These are phyloP conservation scores for Vanacampus margaritifer DNA, from an alignment of 2,113 vertebrate species.

Conservation along the genomic window DNA sequence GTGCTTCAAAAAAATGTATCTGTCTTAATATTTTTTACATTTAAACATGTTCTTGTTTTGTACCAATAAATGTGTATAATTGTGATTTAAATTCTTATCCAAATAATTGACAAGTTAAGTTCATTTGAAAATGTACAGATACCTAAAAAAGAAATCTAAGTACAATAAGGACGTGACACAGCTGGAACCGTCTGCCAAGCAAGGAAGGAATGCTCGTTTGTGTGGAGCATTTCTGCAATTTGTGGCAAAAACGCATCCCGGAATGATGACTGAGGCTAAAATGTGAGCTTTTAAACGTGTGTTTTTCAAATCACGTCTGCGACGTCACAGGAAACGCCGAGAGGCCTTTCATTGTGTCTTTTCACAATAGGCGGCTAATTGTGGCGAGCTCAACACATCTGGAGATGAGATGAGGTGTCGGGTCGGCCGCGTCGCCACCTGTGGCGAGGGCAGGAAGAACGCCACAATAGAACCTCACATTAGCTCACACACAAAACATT, in stretches of 20 bases:
- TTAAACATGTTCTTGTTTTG: too few relatives aligned
- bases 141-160: too few relatives aligned
- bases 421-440: neutral
- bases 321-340: constrained; percentile 23
- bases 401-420: constrained; percentile 13
- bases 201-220: neutral
- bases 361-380: constrained; percentile 33
- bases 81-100: too few relatives aligned
- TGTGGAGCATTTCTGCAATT: neutral
- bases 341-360: constrained; percentile 12
- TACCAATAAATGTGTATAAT: too few relatives aligned
- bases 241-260: neutral
- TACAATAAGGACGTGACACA: too few relatives aligned
- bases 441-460: neutral
- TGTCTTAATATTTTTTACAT: too few relatives aligned
- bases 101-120: too few relatives aligned
- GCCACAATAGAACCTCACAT: neutral
- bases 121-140: too few relatives aligned
- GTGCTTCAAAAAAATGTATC: too few relatives aligned
- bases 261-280: neutral
- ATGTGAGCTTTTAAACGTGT: neutral
- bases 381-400: constrained; percentile 12
- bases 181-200: too few relatives aligned
- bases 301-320: constrained; percentile 1
- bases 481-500: neutral